A percentile compares a stretch with the other conserved stretches of the same genome.
phyloP scores from a whole-genome alignment of 1,140 invertebrate genomes.

The Atta texana region DNA sequence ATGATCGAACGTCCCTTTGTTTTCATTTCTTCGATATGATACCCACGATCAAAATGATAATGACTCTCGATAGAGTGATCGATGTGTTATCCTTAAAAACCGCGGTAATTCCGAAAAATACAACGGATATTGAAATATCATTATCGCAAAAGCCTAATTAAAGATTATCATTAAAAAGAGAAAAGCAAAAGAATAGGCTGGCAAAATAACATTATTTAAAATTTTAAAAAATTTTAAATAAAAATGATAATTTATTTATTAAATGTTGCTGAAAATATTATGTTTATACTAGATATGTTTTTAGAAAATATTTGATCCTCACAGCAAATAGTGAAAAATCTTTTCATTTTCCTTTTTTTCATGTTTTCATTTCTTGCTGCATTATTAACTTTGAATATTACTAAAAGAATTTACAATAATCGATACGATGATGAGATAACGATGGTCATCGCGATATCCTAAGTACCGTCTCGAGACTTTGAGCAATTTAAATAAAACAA shows the following conservation, averaged over 20 bases:
- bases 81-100: background rate
- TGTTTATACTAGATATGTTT: background rate
- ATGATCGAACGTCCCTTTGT: constrained; percentile 22
- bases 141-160: background rate
- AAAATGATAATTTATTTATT: background rate
- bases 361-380: background rate
- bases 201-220: background rate
- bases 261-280: background rate
- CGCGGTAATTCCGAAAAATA: background rate
- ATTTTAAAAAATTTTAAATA: background rate
- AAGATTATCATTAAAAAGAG: background rate
- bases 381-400: background rate
- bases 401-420: background rate
- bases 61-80: background rate
- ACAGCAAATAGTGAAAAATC: background rate
- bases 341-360: background rate
- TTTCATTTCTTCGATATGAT: constrained; percentile 26
- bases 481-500: background rate
- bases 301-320: background rate
- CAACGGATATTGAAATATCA: background rate
- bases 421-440: background rate
- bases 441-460: background rate
- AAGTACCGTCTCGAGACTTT: background rate
- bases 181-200: background rate
- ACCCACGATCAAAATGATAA: background rate